A percentile compares a stretch with the other conserved stretches of the same genome.
Evolutionary conservation across 2,888 invertebrate genomes (phyloP).

Genomic region (Ommatoiulus sabulosus): DNA sequence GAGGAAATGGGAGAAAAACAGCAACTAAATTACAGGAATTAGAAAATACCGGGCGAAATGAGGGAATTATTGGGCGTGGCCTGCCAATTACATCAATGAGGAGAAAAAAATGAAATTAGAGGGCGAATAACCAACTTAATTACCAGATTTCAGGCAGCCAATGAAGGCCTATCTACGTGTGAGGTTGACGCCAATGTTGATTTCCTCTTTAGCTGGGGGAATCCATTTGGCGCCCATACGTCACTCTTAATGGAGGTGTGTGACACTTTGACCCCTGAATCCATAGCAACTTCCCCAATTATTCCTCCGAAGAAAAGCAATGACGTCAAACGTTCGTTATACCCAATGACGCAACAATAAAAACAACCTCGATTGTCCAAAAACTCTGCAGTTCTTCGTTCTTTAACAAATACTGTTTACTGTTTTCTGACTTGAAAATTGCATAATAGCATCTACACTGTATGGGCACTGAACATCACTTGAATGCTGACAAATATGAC

Average conservation of each 20-base stretch:
- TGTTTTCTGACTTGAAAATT: too few species aligned
- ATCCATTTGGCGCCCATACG: background rate
- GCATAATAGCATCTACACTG: too few species aligned
- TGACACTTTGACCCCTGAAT: background rate
- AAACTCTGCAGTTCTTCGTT: too few species aligned
- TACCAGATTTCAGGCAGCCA: background rate
- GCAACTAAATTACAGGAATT: conserved; percentile 11
- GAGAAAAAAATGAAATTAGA: background rate
- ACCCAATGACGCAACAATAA: too few species aligned
- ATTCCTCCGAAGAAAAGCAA: too few species aligned
- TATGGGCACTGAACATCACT: too few species aligned
- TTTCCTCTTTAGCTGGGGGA: background rate
- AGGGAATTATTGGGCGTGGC: conserved; percentile 22
- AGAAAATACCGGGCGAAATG: background rate
- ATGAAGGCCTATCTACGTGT: background rate
- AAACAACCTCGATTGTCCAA: too few species aligned
- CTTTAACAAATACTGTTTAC: too few species aligned
- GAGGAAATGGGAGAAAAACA: conserved; percentile 4
- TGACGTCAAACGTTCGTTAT: too few species aligned
- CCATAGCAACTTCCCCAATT: background rate
- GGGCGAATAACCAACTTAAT: conserved; percentile 19
- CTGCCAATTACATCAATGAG: background rate
- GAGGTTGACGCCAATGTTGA: background rate
- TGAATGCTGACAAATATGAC: too few species aligned
- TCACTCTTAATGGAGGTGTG: background rate